phyloP scores from a whole-genome alignment of 2,888 invertebrate species.

The Ganaspis brasiliensis region DNA sequence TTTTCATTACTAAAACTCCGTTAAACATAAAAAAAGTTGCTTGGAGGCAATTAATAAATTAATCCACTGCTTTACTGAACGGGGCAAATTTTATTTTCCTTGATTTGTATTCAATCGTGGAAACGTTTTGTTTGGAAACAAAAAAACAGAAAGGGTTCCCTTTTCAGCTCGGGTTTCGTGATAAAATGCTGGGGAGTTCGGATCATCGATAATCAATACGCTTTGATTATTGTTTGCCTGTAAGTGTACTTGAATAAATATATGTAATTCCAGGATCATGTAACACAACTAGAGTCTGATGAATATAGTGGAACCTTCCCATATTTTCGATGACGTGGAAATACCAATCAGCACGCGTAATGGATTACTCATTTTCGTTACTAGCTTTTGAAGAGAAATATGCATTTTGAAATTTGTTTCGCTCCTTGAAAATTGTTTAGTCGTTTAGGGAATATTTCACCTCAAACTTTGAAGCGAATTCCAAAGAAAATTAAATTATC shows the following conservation, averaged over 20 bases:
- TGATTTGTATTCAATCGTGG: conserved; percentile 4
- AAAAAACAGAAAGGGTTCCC: not conserved
- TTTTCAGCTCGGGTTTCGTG: conserved; percentile 30
- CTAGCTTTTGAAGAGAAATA: conserved; percentile 12
- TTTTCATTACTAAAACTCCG: too few relatives aligned
- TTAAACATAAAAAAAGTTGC: too few relatives aligned
- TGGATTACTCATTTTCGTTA: conserved; percentile 33
- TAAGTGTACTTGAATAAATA: conserved; percentile 36
- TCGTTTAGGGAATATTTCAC: too few relatives aligned
- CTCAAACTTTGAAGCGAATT: too few relatives aligned
- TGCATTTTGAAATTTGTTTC: conserved; percentile 15
- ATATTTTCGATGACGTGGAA: conserved; percentile 43
- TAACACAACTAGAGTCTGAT: conserved; percentile 14
- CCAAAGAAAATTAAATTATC: too few relatives aligned
- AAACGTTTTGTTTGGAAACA: conserved; percentile 1
- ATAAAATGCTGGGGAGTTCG: conserved; percentile 28
- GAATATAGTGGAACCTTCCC: conserved; percentile 20
- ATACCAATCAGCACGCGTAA: conserved; percentile 39
- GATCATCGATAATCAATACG: conserved; percentile 35
- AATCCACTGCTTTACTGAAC: not conserved
- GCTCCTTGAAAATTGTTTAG: not conserved
- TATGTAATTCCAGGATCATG: conserved; percentile 42
- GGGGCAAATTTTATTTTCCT: not conserved
- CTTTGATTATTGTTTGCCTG: conserved; percentile 30
- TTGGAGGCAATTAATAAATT: not conserved